Evolutionary conservation across 2,113 vertebrate genomes (phyloP), one percentile per base, ranked within the genome.

Genomic region (Colaptes auratus): DNA sequence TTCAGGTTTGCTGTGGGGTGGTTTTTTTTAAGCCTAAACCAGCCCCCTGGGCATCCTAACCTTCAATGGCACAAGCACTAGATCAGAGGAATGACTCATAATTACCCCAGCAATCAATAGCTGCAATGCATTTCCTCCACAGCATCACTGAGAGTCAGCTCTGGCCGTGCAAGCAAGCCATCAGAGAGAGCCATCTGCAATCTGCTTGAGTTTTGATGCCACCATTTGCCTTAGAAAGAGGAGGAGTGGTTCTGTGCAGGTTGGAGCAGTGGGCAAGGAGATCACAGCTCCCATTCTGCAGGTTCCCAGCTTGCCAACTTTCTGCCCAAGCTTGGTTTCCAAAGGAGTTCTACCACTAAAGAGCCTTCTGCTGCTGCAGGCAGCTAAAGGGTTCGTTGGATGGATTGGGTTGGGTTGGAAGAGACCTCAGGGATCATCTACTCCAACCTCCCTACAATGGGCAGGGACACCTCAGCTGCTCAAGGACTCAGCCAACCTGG

Each of bases 21-120:
- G 93, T 92, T 56, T 21, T 23, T 21, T 18, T 6, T 3, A 17
- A 96, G 77, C 61, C 85, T 82, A 48, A 92, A 96, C 23, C 71
- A 95, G 92, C 84, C 96, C 96, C 95, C 81, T 80, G 90, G 89
- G 92, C 96, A 82, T 8, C 31, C 63, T 90, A 44, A 80, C 82
- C 44, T 89, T 88, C 69, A 88, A n/a, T 90, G 91, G 82, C 69
- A 65, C 42, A 81, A 69, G 33, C 56, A 52, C 23, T 73, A 12
- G 46, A 78, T 88, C 88, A 77, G 65, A 79, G 64, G 73, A 93
- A 63, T 71, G 66, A 69, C 21, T 95, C 83, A 64, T 31, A 52
- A 91, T 92, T 73, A 72, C 83, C 46, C 52, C 15, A 65, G 35
- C 65, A 31, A 95, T 96, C 97, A 84, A 96, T 97, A 95, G 39